phyloP scores from a whole-genome alignment of 2,113 vertebrate genomes.

The Gallinago media region DNA sequence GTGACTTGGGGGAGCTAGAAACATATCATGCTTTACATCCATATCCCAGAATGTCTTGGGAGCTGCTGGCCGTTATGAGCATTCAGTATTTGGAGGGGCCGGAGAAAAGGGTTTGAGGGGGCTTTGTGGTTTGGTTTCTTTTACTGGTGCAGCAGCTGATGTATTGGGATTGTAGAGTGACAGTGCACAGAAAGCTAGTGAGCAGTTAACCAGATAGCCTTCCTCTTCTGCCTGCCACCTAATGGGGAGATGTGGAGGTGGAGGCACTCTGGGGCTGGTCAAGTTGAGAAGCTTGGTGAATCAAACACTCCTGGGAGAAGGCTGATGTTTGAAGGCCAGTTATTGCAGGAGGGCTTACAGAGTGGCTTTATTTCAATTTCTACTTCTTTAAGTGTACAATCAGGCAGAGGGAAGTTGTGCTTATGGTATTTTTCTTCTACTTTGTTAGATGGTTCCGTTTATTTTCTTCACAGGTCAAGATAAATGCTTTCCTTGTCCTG shows the following conservation, averaged over 20 bases:
- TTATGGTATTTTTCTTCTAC: rapidly evolving
- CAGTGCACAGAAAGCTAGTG: rapidly evolving
- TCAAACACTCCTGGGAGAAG: rapidly evolving
- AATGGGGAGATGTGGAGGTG: background rate
- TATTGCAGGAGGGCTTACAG: background rate
- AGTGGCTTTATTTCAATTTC: rapidly evolving
- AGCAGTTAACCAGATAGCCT: background rate
- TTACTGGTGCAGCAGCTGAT: background rate
- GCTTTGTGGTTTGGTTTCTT: background rate
- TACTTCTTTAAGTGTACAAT: background rate
- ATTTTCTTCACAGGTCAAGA: constrained; percentile 71
- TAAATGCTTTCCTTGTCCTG: constrained; percentile 80
- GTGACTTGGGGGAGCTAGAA: background rate
- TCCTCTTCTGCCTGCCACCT: background rate
- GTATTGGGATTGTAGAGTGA: rapidly evolving
- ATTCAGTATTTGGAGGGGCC: rapidly evolving
- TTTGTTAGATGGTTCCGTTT: background rate
- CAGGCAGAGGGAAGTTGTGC: background rate
- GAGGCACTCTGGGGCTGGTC: background rate
- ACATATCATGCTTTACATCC: rapidly evolving
- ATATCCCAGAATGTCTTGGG: background rate
- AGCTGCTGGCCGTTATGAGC: background rate
- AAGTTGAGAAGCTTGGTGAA: background rate
- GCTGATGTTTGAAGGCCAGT: background rate
- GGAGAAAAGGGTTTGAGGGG: rapidly evolving